phyloP scores from a whole-genome alignment of 1,140 invertebrate genomes.

The Ips typographus region DNA sequence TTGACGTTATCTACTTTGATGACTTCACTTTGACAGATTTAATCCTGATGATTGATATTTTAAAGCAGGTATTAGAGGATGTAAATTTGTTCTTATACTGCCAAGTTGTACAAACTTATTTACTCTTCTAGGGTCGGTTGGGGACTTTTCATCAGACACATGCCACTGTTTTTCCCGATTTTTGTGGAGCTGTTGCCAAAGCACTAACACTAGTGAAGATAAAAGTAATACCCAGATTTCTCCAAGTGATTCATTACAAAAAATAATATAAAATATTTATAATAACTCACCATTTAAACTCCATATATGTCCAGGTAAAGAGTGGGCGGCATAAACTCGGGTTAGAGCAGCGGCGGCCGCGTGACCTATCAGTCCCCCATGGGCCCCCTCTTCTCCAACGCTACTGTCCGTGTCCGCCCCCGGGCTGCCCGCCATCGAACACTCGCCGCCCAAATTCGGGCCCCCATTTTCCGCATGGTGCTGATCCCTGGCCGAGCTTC shows the following conservation, averaged over 20 bases:
- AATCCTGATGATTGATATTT: too few relatives aligned
- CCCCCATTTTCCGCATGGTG: conserved; percentile 27
- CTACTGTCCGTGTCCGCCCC: conserved; percentile 62
- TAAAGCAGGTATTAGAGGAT: too few relatives aligned
- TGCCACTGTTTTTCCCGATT: too few relatives aligned
- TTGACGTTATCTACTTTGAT: too few relatives aligned
- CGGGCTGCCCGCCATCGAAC: conserved; percentile 59
- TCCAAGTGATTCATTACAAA: background rate
- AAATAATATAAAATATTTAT: background rate
- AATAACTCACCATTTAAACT: conserved; percentile 78
- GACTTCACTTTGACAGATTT: too few relatives aligned
- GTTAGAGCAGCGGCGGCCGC: conserved; percentile 62
- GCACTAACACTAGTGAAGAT: too few relatives aligned
- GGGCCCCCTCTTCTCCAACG: conserved; percentile 55
- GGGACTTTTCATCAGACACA: too few relatives aligned
- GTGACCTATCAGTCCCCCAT: conserved; percentile 52
- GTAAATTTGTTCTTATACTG: too few relatives aligned
- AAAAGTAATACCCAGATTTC: background rate
- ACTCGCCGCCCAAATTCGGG: conserved; percentile 48
- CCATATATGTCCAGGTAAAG: conserved; percentile 87
- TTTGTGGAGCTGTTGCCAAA: too few relatives aligned
- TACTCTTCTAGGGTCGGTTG: too few relatives aligned
- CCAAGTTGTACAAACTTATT: too few relatives aligned
- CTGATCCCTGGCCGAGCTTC: conserved; percentile 52
- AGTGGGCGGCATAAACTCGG: conserved; percentile 83